These are phyloP conservation scores for Hydrolagus affinis DNA, from an alignment of 2,113 vertebrate genomes.

Conservation along the genomic window DNA sequence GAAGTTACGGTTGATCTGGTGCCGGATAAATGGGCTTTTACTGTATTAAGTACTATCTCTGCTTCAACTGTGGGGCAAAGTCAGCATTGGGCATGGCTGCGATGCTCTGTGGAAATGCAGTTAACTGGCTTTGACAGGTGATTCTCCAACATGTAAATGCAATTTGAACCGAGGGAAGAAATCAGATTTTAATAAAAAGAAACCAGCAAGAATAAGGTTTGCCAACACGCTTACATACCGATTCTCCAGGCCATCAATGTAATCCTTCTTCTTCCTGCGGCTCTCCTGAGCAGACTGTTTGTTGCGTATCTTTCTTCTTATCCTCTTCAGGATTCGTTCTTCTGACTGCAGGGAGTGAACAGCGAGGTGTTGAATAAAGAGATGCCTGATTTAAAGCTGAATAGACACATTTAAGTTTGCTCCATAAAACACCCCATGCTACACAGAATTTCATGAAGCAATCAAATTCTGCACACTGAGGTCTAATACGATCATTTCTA, in stretches of 20 bases:
- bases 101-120: too few species aligned
- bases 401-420: background rate
- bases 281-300: slow-evolving; percentile 82
- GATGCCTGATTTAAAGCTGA: rapidly evolving
- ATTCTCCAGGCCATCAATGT: slow-evolving; percentile 74
- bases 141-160: too few species aligned
- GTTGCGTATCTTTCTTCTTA: slow-evolving; percentile 79
- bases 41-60: too few species aligned
- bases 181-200: too few species aligned
- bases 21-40: too few species aligned
- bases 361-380: slow-evolving; percentile 23
- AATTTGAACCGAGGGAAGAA: background rate
- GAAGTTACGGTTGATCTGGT: too few species aligned
- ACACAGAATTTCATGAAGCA: background rate
- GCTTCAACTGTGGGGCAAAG: too few species aligned
- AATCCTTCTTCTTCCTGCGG: slow-evolving; percentile 75
- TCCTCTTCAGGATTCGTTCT: slow-evolving; percentile 69
- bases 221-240: slow-evolving; percentile 55
- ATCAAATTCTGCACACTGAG: background rate
- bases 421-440: background rate
- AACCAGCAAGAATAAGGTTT: background rate
- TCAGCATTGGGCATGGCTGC: too few species aligned
- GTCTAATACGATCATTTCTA: background rate
- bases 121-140: too few species aligned
- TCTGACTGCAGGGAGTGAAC: slow-evolving; percentile 55